phyloP scores from a whole-genome alignment of 2,888 invertebrate genomes.

The Reticulitermes lucifugus region DNA sequence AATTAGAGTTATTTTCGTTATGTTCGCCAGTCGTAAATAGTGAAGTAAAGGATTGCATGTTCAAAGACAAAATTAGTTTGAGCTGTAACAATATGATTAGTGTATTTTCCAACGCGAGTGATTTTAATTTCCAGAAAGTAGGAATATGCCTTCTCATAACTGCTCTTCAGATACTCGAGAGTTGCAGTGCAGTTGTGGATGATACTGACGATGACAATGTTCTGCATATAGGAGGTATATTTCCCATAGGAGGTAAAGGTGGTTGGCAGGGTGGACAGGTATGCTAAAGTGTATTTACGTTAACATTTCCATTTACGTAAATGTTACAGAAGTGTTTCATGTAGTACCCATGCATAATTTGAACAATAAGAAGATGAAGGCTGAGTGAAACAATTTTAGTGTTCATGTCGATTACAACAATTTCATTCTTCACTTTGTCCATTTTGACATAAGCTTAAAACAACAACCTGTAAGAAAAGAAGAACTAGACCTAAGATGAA shows the following conservation, averaged over 20 bases:
- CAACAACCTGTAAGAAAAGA: no score
- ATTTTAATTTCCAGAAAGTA: conserved; percentile 6
- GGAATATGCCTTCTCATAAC: conserved; percentile 26
- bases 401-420: no score
- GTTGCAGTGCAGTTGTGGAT: conserved; percentile 40
- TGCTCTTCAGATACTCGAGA: conserved; percentile 35
- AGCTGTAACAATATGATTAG: no score
- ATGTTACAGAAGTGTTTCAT: no score
- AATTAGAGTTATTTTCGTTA: background rate
- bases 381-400: no score
- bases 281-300: background rate
- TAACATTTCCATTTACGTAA: no score
- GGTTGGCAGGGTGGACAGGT: conserved; percentile 98
- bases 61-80: no score
- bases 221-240: conserved; percentile 96
- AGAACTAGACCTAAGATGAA: no score
- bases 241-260: conserved; percentile 95
- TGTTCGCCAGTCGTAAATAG: background rate
- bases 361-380: no score
- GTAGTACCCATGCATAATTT: no score
- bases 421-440: no score
- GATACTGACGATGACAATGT: conserved; percentile 71
- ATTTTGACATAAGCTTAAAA: no score
- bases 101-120: background rate
- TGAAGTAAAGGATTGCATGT: background rate